Conservation (phyloP, 2,797 vertebrate species). For the Mareca penelope region DNA sequence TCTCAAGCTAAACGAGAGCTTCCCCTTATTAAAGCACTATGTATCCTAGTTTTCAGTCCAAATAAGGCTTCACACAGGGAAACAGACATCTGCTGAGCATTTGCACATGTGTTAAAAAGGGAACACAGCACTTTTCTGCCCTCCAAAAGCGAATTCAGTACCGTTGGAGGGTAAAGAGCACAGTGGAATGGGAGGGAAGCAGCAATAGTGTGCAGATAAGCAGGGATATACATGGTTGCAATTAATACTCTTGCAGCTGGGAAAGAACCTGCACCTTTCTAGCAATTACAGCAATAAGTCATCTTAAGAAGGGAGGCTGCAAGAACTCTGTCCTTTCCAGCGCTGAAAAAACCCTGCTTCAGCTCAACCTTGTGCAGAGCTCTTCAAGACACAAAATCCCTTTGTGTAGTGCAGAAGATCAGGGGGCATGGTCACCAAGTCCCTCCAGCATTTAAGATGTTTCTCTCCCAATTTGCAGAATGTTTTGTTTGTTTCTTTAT, state of each 20-base stretch:
- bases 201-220: background rate
- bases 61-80: background rate
- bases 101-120: background rate
- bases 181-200: background rate
- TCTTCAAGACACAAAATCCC: background rate
- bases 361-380: background rate
- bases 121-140: background rate
- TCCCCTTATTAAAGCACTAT: background rate
- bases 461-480: background rate
- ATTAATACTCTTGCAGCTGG: background rate
- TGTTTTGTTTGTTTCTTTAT: background rate
- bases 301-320: background rate
- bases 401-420: too few relatives aligned
- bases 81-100: background rate
- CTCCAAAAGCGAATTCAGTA: background rate
- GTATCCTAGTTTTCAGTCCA: background rate
- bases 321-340: background rate
- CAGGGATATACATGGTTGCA: background rate
- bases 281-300: background rate
- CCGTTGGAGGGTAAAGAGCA: background rate
- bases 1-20: background rate
- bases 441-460: background rate
- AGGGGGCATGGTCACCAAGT: background rate
- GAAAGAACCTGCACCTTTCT: background rate
- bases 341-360: background rate